Percentiles rank a stretch among this genome's conserved stretches.
Evolutionary conservation across 2,888 invertebrate genomes (phyloP).

Genomic region (Cephonodes hylas): DNA sequence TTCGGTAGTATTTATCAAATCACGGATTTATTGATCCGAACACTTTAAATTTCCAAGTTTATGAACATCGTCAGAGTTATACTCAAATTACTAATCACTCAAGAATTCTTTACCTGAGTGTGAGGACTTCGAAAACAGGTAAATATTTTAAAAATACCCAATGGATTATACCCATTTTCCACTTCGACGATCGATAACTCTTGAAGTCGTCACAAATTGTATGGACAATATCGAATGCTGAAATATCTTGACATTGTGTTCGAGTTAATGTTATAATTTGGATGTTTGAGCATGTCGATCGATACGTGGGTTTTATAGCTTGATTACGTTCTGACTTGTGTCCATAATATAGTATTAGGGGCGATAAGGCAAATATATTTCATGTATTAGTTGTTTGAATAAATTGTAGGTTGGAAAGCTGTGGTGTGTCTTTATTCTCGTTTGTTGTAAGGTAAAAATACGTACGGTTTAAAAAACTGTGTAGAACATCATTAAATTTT

Average conservation of each 20-base stretch:
- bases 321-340: neutral
- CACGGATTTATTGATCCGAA: no score
- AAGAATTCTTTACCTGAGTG: neutral
- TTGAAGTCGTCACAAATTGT: neutral
- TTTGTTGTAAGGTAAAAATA: no score
- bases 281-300: neutral
- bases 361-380: neutral
- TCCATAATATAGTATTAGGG: neutral
- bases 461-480: no score
- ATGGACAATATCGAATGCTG: neutral
- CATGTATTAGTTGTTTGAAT: no score
- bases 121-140: neutral
- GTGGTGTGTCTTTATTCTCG: no score
- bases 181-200: neutral
- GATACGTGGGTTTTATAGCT: neutral
- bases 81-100: neutral
- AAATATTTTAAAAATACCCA: slow-evolving; percentile 1
- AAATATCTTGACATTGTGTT: neutral
- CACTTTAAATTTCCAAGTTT: no score
- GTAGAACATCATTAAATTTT: neutral
- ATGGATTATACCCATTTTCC: neutral
- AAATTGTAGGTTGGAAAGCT: no score
- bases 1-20: no score
- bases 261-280: slow-evolving; percentile 1
- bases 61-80: neutral